These are phyloP conservation scores for Pithys albifrons DNA, from an alignment of 2,113 vertebrate species.

Conservation along the genomic window DNA sequence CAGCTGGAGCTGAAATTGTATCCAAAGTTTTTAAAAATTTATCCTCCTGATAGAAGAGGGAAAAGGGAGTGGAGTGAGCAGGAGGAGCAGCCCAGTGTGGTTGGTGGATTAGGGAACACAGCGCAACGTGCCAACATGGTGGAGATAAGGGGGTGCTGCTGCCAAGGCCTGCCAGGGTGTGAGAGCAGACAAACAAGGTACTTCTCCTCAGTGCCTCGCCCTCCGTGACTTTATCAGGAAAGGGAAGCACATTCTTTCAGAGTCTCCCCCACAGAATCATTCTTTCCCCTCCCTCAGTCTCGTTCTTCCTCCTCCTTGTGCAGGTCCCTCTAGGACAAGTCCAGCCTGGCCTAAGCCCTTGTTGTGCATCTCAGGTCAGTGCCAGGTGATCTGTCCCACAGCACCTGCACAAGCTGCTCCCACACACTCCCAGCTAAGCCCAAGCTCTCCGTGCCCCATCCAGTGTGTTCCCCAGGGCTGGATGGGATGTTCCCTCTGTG, in stretches of 20 bases:
- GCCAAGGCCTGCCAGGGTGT: background rate
- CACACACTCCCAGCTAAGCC: background rate
- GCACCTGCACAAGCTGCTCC: background rate
- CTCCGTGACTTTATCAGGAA: background rate
- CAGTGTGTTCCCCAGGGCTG: background rate
- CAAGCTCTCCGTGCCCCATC: background rate
- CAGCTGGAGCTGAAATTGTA: background rate
- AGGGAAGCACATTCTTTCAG: constrained; percentile 18
- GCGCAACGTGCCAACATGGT: background rate
- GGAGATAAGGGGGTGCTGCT: background rate
- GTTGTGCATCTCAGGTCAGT: background rate
- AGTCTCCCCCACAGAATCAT: background rate
- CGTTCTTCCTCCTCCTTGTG: background rate
- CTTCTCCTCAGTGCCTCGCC: background rate
- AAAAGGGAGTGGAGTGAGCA: background rate
- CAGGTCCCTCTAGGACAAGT: background rate
- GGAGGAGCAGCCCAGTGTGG: background rate
- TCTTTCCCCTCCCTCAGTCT: background rate
- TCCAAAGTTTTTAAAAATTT: background rate
- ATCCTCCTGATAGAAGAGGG: background rate
- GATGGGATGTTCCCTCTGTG: background rate
- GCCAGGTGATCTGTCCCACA: background rate
- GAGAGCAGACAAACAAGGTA: constrained; percentile 5
- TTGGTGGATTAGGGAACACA: background rate
- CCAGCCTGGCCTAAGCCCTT: background rate